Base-by-base conservation (phyloP, 1,140 invertebrate species). In the Diorhabda carinulata region DNA sequence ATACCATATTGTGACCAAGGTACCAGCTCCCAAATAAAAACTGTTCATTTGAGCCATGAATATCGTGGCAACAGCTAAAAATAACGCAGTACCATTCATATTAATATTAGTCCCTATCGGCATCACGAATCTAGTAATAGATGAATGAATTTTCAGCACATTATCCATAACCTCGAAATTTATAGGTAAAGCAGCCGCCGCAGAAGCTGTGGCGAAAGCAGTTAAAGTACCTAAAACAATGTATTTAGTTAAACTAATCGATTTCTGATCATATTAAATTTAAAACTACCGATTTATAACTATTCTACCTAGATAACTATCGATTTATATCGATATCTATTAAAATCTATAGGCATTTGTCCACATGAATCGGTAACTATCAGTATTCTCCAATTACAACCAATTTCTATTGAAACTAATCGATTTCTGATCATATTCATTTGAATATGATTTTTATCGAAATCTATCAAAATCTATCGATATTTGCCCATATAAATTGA, bases 161-260 rank as follows among this genome's bases (percentile, higher is more conserved):
- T 96, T 93, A 81, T 97, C 96, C 89, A 98, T 91, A 79, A 94
- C 93, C 61, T 90, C 89, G 82, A 98, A 97, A 58, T 96, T 97
- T 60, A 98, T 89, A 57, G 97, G 97, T 60, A 98, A 85, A 59
- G 97, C 96, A 58, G 96, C 96, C 74, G 96, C 92, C 91, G 93
- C 94, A 80, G 95, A 97, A 77, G 95, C 93, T 68, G 95, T 95
- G 70, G 95, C 94, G 81, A 97, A 94, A 58, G 92, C 94, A 68
- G 95, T 96, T 57, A 98, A 85, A 80, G 92, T 92, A 62, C 94
- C 67, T 69, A 44, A 41, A 52, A 64, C 43, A 65, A 7, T 65
- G 8, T 9, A 9, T 52, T 52, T 9, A 52, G 8, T 52, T 25
- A 25, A 25, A 25, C 25, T 25, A 25, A 25, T 25, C 25, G 25